Evolutionary conservation across 2,888 invertebrate species (phyloP), one percentile per base, ranked within the genome.

Genomic region (Drosophila fungiperda): DNA sequence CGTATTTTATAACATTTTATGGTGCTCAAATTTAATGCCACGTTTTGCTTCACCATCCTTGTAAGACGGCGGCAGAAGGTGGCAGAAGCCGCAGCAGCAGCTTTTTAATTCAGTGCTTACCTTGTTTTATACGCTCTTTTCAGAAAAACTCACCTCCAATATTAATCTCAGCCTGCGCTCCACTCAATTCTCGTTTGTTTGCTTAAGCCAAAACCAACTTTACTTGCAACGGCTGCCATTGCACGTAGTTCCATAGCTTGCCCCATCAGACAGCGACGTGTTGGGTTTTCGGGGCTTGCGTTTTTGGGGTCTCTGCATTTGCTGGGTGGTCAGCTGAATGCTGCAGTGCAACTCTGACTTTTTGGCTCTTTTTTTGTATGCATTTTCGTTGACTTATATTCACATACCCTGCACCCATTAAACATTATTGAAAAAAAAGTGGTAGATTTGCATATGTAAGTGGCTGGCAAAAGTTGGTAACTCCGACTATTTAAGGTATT

Each of bases 281-380:
- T 65, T 68, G 52, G 66, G 65, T 58, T 36, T 38, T 53, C 26
- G 23, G 61, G 62, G 62, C 55, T 62, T 29, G 53, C 36, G 67
- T 23, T 35, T 59, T 60, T 49, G 58, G 50, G 57, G 40, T 42
- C 38, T 57, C 26, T 17, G 66, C 57, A 65, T 64, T 62, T 52
- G 50, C 29, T 87, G 80, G 80, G 82, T 89, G 89, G 85, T 82
- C 87, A 87, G 74, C 45, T 52, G 52, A 50, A 42, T 36, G 68
- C n/a, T 64, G 52, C 50, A 57, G 70, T 45, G 80, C 80, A 68
- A 40, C 49, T 68, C 66, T 73, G 63, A 55, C 60, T 64, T 67
- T 61, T 67, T 63, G 71, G 63, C 57, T 59, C 64, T 68, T 69
- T 76, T 83, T 75, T 77, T 86, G 74, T 80, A 71, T 83, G 81